Base-by-base conservation (phyloP, 1,140 invertebrate genomes). In the Eumeta japonica region DNA sequence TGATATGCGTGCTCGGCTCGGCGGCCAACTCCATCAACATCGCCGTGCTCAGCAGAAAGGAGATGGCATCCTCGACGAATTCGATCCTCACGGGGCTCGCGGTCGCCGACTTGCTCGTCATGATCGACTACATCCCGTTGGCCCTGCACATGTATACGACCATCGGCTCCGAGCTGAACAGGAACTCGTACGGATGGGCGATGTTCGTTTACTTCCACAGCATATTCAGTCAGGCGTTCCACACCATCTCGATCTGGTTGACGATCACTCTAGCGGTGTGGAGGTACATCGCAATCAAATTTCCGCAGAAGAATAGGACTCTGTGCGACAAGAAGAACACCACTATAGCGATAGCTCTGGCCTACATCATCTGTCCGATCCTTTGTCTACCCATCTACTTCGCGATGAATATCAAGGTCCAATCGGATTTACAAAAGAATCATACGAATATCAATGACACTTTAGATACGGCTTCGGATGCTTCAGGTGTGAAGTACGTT, bases 11-110 rank as follows among this genome's bases (percentile, higher is more conserved):
- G 5, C 88, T 97, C 51, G 95, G 95, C 18, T 89, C 90, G 2
- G 81, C 95, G 7, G 90, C 93, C 13, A 98, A 98, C 60, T 81
- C 88, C 0, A 80, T 97, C 20, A 98, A 97, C 63, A 94, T 98
- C 24, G 85, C 89, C 16, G 93, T 98, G 3, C 75, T 98, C 10
- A 94, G 93, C 0, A 81, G 92, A 1, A 80, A 86, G 10, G 89
- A 94, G 55, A 95, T 97, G 92, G 72, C 79, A 12, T 90, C 88
- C 0, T 88, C 91, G 0, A 92, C 90, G 1, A 94, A 94, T 62
- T 81, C 82, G 29, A 90, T 92, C 52, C 78, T 85, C 0, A 94
- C 91, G 0, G 92, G 88, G 2, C 75, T 97, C 10, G 94, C 94
- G 0, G 83, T 95, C 0, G 89, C 91, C 1, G 93, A 97, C 68